These are phyloP conservation scores for Drosophila willistoni DNA, from an alignment of 1,140 invertebrate genomes.

Conservation along the genomic window DNA sequence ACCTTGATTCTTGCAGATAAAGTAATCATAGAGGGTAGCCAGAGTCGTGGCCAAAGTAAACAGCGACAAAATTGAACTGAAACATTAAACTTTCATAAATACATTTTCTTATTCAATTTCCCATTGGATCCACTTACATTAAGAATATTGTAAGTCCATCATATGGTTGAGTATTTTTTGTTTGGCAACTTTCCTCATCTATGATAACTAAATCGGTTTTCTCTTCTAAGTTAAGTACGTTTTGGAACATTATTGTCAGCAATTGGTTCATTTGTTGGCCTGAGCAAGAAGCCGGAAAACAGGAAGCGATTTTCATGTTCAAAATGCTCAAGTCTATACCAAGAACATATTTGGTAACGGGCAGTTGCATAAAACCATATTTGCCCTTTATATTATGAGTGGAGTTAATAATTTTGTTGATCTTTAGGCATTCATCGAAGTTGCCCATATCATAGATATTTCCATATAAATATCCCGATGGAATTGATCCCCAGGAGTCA, in stretches of 20 bases:
- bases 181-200: constrained; percentile 29
- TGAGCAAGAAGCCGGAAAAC: constrained; percentile 53
- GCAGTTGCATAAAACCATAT: constrained; percentile 48
- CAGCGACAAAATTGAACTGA: constrained; percentile 35
- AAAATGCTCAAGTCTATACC: neutral
- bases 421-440: constrained; percentile 57
- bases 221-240: constrained; percentile 26
- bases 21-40: constrained; percentile 56
- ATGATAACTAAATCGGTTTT: constrained; percentile 2
- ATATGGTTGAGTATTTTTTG: constrained; percentile 18
- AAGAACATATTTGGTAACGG: constrained; percentile 21
- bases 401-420: constrained; percentile 14
- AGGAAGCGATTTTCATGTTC: constrained; percentile 39
- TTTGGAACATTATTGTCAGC: constrained; percentile 34
- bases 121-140: constrained; percentile 47
- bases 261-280: constrained; percentile 36
- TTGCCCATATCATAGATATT: constrained; percentile 63
- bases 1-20: constrained; percentile 43
- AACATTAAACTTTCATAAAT: neutral
- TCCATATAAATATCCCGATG: constrained; percentile 52
- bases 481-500: constrained; percentile 65
- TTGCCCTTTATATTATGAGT: constrained; percentile 41
- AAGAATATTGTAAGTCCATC: constrained; percentile 49
- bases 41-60: constrained; percentile 24
- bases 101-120: neutral